Evolutionary conservation across 1,140 invertebrate species (phyloP).

Genomic region (Rhyacophila brunnea): DNA sequence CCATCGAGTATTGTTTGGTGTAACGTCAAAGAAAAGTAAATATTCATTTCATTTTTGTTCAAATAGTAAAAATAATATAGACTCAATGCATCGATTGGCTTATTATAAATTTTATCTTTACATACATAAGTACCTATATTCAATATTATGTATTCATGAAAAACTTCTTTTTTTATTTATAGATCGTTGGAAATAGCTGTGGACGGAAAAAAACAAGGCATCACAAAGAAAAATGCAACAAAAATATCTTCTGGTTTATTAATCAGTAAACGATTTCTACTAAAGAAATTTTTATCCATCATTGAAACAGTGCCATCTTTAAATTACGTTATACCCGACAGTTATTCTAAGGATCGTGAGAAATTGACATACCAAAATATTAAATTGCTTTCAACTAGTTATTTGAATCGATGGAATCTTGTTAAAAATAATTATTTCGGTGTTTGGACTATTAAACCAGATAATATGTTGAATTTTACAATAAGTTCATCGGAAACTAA

Average conservation of each 20-base stretch:
- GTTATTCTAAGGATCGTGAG: constrained; percentile 33
- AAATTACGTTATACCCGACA: constrained; percentile 37
- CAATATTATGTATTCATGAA: background rate
- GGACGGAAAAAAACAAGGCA: constrained; percentile 76
- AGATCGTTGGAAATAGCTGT: constrained; percentile 73
- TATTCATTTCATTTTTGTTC: constrained; percentile 28
- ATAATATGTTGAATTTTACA: no score
- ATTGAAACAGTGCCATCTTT: constrained; percentile 40
- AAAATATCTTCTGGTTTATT: constrained; percentile 55
- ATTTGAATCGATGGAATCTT: constrained; percentile 49
- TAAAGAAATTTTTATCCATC: constrained; percentile 57
- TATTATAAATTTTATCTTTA: background rate
- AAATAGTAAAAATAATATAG: constrained; percentile 4
- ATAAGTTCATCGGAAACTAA: no score
- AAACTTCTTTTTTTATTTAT: constrained; percentile 35
- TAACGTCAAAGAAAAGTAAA: constrained; percentile 46
- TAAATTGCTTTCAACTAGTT: constrained; percentile 49
- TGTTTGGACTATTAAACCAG: constrained; percentile 58
- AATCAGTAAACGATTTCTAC: constrained; percentile 65
- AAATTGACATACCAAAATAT: constrained; percentile 49
- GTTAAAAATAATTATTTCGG: constrained; percentile 55
- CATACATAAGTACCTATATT: background rate
- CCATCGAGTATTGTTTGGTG: constrained; percentile 64
- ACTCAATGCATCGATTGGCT: background rate
- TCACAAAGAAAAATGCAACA: constrained; percentile 69